A percentile compares a stretch with the other conserved stretches of the same genome.
These are phyloP conservation scores for Rotaria sp. DNA, from an alignment of 2,888 invertebrate species.

Conservation along the genomic window DNA sequence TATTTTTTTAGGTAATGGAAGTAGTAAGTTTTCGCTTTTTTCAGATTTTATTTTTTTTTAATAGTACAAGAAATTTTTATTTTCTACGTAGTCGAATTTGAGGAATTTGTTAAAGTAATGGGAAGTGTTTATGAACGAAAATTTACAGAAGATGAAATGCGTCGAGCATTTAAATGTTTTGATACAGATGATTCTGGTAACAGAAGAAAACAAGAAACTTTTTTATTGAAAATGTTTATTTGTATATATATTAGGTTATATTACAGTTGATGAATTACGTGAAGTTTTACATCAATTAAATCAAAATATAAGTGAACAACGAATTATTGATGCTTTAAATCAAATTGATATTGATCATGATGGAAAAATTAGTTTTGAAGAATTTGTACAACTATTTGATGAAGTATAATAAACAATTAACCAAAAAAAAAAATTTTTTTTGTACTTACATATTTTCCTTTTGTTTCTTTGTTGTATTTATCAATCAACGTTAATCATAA, in stretches of 20 bases:
- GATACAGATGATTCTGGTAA: constrained; percentile 32
- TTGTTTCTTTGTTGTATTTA: not conserved
- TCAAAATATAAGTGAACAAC: not conserved
- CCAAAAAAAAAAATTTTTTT: too few species aligned
- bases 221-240: too few species aligned
- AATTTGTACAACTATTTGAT: not conserved
- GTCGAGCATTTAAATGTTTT: constrained; percentile 34
- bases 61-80: too few species aligned
- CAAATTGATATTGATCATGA: not conserved
- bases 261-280: not conserved
- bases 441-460: not conserved
- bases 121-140: constrained; percentile 29
- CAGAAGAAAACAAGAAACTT: not conserved
- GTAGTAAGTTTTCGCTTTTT: too few species aligned
- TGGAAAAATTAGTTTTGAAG: constrained; percentile 8
- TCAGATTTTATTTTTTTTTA: too few species aligned
- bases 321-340: not conserved
- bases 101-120: constrained; percentile 21
- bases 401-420: too few species aligned
- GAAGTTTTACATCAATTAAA: not conserved
- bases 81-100: not conserved
- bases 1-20: too few species aligned
- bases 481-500: too few species aligned
- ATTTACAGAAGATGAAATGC: constrained; percentile 35
- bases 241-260: not conserved